Base-by-base conservation (phyloP, 2,797 vertebrate genomes). In the Gallinago stenura region DNA sequence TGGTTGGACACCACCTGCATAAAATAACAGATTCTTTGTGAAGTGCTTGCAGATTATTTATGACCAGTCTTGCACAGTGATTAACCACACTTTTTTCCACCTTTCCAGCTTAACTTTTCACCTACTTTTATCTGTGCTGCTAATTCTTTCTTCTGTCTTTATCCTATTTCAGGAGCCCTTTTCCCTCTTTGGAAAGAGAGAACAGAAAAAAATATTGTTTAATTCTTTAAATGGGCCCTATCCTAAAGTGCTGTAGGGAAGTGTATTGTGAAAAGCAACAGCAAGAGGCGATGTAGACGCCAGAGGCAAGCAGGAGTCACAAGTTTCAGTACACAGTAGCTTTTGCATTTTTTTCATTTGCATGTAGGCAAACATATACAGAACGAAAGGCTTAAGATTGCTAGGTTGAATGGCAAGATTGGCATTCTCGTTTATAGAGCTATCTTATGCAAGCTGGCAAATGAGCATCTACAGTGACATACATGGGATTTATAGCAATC, bases 61-160 rank as follows among this genome's bases (percentile, higher is more conserved):
- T 1, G 4, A 43, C 3, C n/a, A 35, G 31, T 35, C 5, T 0
- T 14, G 22, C 48, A 53, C 33, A 62, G 14, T 2, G 4, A 77
- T 73, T 66, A 88, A 64, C 15, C 7, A 58, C 22, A 56, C 0
- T 30, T 85, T 85, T 57, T 8, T 7, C 16, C 14, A 75, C 14
- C 26, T 48, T 71, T 84, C 16, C 28, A 58, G 70, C 35, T 72
- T 82, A 51, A 17, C 80, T 86, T 94, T 88, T 48, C 60, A 64
- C 13, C 7, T 58, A 3, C 30, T 86, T 95, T 85, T 70, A 39
- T n/a, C 8, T 56, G 24, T 20, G 24, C 3, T 93, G 20, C 20
- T 91, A 17, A 46, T 58, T 46, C 43, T 83, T 86, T 10, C 24
- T 48, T 75, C 50, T 78, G 14, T 11, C 26, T 83, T 90, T 68